Evolutionary conservation across 2,797 vertebrate genomes (phyloP).

Genomic region (Enteromius unitaeniatus): DNA sequence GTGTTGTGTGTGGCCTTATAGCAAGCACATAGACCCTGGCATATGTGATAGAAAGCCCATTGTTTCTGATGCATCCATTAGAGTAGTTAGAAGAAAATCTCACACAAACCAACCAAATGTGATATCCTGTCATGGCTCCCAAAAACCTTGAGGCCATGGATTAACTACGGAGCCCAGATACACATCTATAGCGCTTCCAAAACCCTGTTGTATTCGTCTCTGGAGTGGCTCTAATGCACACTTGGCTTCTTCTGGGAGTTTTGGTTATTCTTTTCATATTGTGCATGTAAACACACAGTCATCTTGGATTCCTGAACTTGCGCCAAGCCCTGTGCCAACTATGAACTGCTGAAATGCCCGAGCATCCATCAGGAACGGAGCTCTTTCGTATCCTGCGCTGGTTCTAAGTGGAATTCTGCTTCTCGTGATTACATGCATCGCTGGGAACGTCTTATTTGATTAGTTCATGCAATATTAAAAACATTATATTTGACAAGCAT

Average conservation of each 20-base stretch:
- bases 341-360: conserved; percentile 18
- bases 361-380: conserved; percentile 24
- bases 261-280: conserved; percentile 28
- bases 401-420: conserved; percentile 22
- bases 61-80: conserved; percentile 28
- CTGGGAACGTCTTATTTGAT: conserved; percentile 46
- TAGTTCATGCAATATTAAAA: conserved; percentile 46
- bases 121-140: conserved; percentile 37
- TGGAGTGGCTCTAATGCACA: conserved; percentile 27
- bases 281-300: conserved; percentile 21
- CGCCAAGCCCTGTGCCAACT: conserved; percentile 22
- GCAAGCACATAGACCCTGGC: conserved; percentile 14
- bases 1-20: conserved; percentile 39
- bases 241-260: conserved; percentile 16
- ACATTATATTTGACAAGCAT: conserved; percentile 46
- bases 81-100: conserved; percentile 16
- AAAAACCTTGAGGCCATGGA: conserved; percentile 45
- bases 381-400: neutral
- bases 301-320: conserved; percentile 33
- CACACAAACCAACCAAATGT: conserved; percentile 24
- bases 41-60: conserved; percentile 29
- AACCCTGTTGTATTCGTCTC: conserved; percentile 21
- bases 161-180: conserved; percentile 34
- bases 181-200: conserved; percentile 33
- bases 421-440: conserved; percentile 40